Evolutionary conservation across 2,797 vertebrate genomes (phyloP), one percentile per base, ranked within the genome.

Genomic region (Diceros bicornis): DNA sequence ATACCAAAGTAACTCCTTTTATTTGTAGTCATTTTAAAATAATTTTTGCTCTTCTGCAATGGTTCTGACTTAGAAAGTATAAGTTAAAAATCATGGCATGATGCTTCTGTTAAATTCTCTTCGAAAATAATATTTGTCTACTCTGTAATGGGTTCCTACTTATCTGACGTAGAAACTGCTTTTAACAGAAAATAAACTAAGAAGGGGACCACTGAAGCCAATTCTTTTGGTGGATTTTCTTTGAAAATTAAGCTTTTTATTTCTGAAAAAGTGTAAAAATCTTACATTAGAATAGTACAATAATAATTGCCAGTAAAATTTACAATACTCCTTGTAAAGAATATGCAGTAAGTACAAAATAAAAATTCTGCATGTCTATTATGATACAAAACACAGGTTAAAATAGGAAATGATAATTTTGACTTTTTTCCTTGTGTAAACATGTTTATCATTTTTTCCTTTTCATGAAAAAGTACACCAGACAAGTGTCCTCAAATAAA

Each of bases 281-380:
- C 99, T 99, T 99, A 99, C 99, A 99, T 99, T 99, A 99, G 99
- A 99, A 99, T 98, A 99, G 99, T 99, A 99, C 99, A 99, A 99
- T 98, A 98, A 98, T 99, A 99, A 98, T 99, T 99, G 99, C 98
- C 99, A 99, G 99, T 99, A 99, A 99, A 98, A 99, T 99, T 99
- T 99, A 99, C 99, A 99, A 99, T 99, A 99, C 98, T 99, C 98
- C 99, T 99, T 99, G 99, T 98, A 99, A 99, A 99, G 99, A 99
- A 99, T 99, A 99, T 83, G 99, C 99, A 99, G 99, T 98, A 98
- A 98, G 98, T 99, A 99, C 98, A 99, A 99, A 99, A 99, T 98
- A 98, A 99, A 99, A 98, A 97, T 89, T 98, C 97, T 97, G 1
- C 96, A 97, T 91, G 98, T 98, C 99, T 99, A 98, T 99, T 99